phyloP scores from a whole-genome alignment of 2,797 vertebrate species.

The Apogon talboti region DNA sequence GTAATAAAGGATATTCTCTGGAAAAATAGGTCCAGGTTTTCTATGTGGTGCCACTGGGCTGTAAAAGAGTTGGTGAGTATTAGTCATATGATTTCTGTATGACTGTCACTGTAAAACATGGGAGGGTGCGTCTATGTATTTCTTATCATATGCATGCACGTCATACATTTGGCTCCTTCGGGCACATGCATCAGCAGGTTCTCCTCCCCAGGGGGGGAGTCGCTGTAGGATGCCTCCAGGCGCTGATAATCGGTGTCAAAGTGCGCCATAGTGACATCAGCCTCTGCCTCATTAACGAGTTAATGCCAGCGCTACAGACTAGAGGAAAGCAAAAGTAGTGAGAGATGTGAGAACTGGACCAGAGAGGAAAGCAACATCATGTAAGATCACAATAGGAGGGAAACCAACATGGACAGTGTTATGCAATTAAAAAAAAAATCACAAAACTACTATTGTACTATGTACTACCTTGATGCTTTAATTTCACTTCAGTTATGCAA shows the following conservation, averaged over 20 bases:
- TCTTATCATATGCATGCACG: conserved; percentile 17
- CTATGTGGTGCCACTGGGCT: conserved; percentile 99
- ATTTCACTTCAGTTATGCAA: too few species aligned
- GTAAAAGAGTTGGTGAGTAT: conserved; percentile 43
- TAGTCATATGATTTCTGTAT: conserved; percentile 7
- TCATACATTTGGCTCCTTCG: conserved; percentile 94
- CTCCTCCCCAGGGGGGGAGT: conserved; percentile 94
- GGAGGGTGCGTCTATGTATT: background rate
- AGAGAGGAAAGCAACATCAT: background rate
- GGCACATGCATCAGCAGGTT: conserved; percentile 94
- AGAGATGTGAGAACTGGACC: background rate
- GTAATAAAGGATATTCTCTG: conserved; percentile 95
- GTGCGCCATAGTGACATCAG: conserved; percentile 87
- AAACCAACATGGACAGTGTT: background rate
- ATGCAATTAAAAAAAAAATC: background rate
- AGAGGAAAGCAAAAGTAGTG: conserved; percentile 6
- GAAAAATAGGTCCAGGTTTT: conserved; percentile 98
- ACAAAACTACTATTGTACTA: too few species aligned
- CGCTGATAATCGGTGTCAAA: conserved; percentile 97
- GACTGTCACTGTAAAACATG: background rate
- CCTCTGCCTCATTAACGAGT: conserved; percentile 60
- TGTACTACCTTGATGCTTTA: too few species aligned
- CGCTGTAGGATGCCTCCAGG: conserved; percentile 94
- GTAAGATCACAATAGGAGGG: background rate
- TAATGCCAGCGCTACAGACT: conserved; percentile 64